phyloP scores from a whole-genome alignment of 2,797 vertebrate species.

The Mormyrops attenuatus region DNA sequence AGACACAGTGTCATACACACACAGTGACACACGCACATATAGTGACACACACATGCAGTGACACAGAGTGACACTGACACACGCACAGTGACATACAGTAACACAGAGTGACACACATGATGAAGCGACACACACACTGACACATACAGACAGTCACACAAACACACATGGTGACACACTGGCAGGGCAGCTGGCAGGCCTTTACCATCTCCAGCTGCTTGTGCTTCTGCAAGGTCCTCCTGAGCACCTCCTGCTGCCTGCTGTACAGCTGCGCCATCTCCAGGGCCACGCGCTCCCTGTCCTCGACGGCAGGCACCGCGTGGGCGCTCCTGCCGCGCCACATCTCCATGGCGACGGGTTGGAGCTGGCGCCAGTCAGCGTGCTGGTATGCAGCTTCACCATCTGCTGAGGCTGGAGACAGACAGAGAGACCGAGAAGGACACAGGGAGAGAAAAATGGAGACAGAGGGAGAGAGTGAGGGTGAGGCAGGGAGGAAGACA shows the following conservation, averaged over 20 bases:
- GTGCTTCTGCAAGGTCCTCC: slow-evolving; percentile 68
- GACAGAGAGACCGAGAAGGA: neutral
- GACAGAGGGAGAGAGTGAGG: neutral
- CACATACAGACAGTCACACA: neutral
- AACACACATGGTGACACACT: neutral
- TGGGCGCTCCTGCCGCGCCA: neutral
- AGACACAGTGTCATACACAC: neutral
- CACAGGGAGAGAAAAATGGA: neutral
- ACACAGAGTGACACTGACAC: neutral
- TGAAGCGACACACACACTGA: neutral
- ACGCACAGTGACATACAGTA: neutral
- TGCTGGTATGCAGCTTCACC: neutral
- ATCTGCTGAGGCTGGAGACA: neutral
- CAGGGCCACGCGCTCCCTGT: slow-evolving; percentile 74
- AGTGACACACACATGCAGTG: neutral
- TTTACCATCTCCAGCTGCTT: slow-evolving; percentile 52
- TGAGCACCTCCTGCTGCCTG: slow-evolving; percentile 72
- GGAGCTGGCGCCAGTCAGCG: neutral
- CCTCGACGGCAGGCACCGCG: slow-evolving; percentile 25
- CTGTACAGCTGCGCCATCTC: slow-evolving; percentile 75
- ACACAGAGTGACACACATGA: neutral
- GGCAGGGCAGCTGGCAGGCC: neutral
- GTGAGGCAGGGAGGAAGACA: neutral
- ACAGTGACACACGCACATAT: neutral
- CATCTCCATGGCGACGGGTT: slow-evolving; percentile 13